Conservation (phyloP, 2,113 vertebrate species). For the Paratilapia polleni region DNA sequence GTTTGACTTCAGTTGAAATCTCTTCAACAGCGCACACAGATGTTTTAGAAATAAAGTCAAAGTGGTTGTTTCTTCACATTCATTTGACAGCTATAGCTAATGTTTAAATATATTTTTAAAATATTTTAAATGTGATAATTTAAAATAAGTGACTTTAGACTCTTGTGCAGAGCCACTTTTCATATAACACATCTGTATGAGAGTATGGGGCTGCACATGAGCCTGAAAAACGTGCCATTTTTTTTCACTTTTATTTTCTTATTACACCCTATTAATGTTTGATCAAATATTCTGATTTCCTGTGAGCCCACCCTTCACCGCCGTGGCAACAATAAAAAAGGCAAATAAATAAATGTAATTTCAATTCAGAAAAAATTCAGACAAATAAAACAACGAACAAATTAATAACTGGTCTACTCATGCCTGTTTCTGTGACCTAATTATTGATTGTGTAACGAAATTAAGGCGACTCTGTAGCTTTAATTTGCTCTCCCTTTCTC, state of each 20-base stretch:
- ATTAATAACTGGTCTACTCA: no score
- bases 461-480: not conserved
- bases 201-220: no score
- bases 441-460: no score
- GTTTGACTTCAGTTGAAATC: not conserved
- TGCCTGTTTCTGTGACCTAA: no score
- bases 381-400: not conserved
- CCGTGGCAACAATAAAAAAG: not conserved
- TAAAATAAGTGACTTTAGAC: not conserved
- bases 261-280: no score
- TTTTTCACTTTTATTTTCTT: no score
- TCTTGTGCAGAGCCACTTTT: no score
- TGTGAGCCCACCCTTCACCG: no score
- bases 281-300: not conserved
- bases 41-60: no score
- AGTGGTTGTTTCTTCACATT: fast-evolving
- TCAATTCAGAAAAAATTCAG: not conserved
- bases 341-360: not conserved
- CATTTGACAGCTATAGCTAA: not conserved
- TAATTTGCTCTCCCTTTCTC: not conserved
- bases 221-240: no score
- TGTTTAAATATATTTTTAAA: not conserved
- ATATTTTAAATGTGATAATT: not conserved
- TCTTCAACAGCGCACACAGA: no score
- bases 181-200: no score